Evolutionary conservation across 35 echinoderm and acorn worm genomes (phyloP), one percentile per base, ranked within the genome.

Genomic region (Strongylocentrotus purpuratus): DNA sequence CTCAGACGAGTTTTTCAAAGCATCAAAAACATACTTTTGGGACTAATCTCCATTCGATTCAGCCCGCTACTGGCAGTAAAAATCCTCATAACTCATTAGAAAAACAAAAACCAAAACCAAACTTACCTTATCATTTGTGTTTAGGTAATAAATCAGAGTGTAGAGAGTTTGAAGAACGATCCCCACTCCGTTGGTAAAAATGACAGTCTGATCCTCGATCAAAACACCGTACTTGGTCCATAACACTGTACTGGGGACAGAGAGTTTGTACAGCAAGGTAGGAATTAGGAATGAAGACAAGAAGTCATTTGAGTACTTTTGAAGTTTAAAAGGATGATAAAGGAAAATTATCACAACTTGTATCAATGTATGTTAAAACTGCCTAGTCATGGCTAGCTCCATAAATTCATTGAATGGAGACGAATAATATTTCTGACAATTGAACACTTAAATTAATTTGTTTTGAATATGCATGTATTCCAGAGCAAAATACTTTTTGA

Each of bases 191-290:
- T 96, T 96, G 65, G 93, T 93, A 48, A 94, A 61, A 20, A 94
- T 94, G 31, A 96, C 31, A n/a, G 92, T 45, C 0, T 12, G 41
- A 87, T 96, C 95, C 9, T 94, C 31, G 0, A 48, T 94, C 12
- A 96, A 86, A 33, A 96, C 78, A 0, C 95, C 95, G 45, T 96
- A 96, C 50, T 96, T 96, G 32, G 93, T 50, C 95, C 95, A 96
- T 46, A 96, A 22, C 46, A 94, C 86, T 52, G 92, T 87, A 90
- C 95, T 96, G 71, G 35, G 48, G 45, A 25, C 12, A 47, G 9
- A 10, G 22, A 22, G 20, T 58, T 89, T 85, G 48, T 91, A 25
- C 25, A 45, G 87, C 35, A 33, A 88, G 4, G 47, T n/a, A 46
- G 4, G 31, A 45, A 28, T 95, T n/a, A 46, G 4, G 31, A 45